Percentiles rank a stretch among this genome's conserved stretches.
Conservation (phyloP, 2,797 vertebrate species). For the Gambusia yucatana region DNA sequence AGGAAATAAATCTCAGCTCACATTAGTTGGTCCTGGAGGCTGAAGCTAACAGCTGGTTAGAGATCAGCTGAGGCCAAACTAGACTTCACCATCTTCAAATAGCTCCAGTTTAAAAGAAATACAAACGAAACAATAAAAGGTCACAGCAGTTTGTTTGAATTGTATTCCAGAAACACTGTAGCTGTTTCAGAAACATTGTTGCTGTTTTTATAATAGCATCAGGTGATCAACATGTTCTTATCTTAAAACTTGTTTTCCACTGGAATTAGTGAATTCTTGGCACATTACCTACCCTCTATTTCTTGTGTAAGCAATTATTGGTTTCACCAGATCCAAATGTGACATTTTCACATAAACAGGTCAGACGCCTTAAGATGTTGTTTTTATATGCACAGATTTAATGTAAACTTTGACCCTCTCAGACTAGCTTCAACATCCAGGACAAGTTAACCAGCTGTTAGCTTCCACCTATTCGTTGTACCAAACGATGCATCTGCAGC, state of each 20-base stretch:
- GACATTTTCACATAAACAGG: neutral
- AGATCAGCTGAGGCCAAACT: neutral
- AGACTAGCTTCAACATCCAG: neutral
- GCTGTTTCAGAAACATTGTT: neutral
- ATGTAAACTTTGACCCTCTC: neutral
- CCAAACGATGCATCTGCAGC: no score
- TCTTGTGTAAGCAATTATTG: neutral
- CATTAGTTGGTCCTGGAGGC: neutral
- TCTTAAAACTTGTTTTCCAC: neutral
- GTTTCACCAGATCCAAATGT: neutral
- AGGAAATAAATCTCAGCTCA: neutral
- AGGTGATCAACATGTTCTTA: neutral
- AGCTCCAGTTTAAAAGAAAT: neutral
- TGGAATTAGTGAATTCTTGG: neutral
- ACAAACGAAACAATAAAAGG: neutral
- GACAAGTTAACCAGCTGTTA: neutral
- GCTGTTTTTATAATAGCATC: neutral
- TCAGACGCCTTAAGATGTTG: neutral
- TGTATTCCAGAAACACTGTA: neutral
- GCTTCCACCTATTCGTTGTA: no score
- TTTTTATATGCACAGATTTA: neutral
- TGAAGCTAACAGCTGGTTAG: neutral
- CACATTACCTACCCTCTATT: neutral
- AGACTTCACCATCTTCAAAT: neutral
- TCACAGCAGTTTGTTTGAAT: neutral